Base-by-base conservation (phyloP, 2,888 invertebrate genomes). In the Rhingia campestris region DNA sequence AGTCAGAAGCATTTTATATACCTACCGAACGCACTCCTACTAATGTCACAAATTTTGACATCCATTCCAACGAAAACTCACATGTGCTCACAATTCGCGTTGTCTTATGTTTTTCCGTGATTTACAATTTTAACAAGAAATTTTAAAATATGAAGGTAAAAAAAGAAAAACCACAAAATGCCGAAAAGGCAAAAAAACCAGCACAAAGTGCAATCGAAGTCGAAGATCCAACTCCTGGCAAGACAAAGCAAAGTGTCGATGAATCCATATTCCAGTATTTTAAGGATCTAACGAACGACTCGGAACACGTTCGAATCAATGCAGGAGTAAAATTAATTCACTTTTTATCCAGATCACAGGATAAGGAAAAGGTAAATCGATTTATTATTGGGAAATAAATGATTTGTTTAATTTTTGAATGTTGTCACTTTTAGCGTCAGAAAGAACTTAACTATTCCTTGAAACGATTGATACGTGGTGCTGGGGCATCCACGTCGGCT, bases 391-490 rank as follows among this genome's bases (percentile, higher is more conserved):
- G 14, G 7, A 22, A 2, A 32, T 4, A 9, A 22, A 41, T 43
- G 7, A 6, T 47, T 39, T 7, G 4, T n/a, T 63, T 45, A 22
- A 14, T 43, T 22, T 64, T 5, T 72, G 63, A 73, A 80, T 84
- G 87, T 49, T 58, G 74, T 59, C 2, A 6, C 90, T 92, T 77
- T 88, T 94, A 95, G 93, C 92, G 88, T 92, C 92, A 87, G 92
- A 87, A 93, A 89, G 95, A 96, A 89, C 86, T 94, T 9, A 91
- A 93, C 56, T 96, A 96, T 91, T 93, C 94, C 0, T 88, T 96
- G 41, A 94, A 93, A 85, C 93, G 96, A 87, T 90, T 96, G 59
- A 92, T 96, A 3, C 92, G 95, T 86, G 96, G 96, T 81, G 91
- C 96, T 81, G 95, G 95, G 39, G 94, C 96, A 1, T 94, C 95